These are phyloP conservation scores for Polyergus mexicanus DNA, from an alignment of 1,140 invertebrate genomes.

Conservation along the genomic window DNA sequence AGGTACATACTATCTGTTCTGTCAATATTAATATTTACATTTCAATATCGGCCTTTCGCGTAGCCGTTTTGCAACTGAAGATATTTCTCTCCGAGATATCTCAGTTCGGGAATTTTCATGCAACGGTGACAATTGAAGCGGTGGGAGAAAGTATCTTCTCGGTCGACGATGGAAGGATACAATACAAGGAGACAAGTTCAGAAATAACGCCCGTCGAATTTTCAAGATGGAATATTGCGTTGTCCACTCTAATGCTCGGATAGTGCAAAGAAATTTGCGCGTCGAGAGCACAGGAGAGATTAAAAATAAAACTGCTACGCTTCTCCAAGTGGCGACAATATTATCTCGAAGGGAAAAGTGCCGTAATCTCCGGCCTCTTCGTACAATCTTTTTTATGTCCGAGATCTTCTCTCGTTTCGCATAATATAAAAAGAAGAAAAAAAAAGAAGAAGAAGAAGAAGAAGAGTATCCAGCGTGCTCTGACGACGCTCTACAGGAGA, in stretches of 20 bases:
- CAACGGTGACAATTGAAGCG: background rate
- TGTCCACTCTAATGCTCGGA: slow-evolving; percentile 5
- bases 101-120: slow-evolving; percentile 28
- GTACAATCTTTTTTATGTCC: slow-evolving; percentile 36
- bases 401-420: background rate
- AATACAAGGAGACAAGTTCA: slow-evolving; percentile 9
- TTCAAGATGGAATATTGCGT: slow-evolving; percentile 34
- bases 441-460: background rate
- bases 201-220: slow-evolving; percentile 16
- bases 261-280: slow-evolving; percentile 13
- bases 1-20: background rate
- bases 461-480: background rate
- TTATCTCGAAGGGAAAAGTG: slow-evolving; percentile 47
- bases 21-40: slow-evolving; percentile 52
- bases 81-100: slow-evolving; percentile 47
- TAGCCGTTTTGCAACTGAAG: slow-evolving; percentile 48
- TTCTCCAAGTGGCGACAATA: slow-evolving; percentile 40
- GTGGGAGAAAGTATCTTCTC: background rate
- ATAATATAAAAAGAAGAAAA: background rate
- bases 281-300: slow-evolving; percentile 25
- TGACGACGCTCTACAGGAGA: background rate
- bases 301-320: slow-evolving; percentile 31
- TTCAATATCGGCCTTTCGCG: slow-evolving; percentile 27
- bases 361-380: slow-evolving; percentile 31
- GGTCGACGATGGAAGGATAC: background rate